These are phyloP conservation scores for Physella acuta DNA, from an alignment of 1,140 invertebrate species.

Conservation along the genomic window DNA sequence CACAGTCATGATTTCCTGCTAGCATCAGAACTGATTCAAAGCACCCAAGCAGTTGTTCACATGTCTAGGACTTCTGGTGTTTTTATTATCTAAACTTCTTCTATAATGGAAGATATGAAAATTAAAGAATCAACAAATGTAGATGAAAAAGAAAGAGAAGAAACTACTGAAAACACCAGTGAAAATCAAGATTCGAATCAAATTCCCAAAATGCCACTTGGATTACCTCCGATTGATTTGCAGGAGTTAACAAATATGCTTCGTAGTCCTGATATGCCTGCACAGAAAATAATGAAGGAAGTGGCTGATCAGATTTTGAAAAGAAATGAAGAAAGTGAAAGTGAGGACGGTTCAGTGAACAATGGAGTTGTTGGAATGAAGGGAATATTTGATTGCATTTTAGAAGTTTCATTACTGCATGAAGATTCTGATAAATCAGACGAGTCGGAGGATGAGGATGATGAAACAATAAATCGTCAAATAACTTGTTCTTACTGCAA, in stretches of 20 bases:
- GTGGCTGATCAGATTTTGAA: constrained; percentile 16
- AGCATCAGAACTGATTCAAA: no score
- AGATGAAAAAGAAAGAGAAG: no score
- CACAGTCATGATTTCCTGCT: no score
- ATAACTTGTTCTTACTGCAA: constrained; percentile 15
- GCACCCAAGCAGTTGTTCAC: no score
- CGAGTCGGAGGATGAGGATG: constrained; percentile 1
- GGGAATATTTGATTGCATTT: constrained; percentile 17
- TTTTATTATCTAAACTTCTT: no score
- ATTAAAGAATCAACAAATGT: no score
- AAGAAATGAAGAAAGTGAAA: constrained; percentile 6
- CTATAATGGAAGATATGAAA: no score
- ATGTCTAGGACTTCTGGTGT: no score
- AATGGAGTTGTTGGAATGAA: constrained; percentile 9
- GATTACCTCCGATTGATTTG: constrained; percentile 16
- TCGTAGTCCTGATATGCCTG: constrained; percentile 15
- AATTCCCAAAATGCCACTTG: background rate
- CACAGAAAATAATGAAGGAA: constrained; percentile 18
- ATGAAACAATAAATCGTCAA: constrained; percentile 7
- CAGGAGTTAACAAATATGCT: constrained; percentile 14
- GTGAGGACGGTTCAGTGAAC: background rate
- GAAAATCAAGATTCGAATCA: no score
- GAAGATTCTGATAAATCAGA: constrained; percentile 19
- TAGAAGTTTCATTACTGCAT: constrained; percentile 14
- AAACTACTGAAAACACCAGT: no score